A percentile compares a stretch with the other conserved stretches of the same genome.
Evolutionary conservation across 2,113 vertebrate species (phyloP).

Genomic region (Python bivittatus): DNA sequence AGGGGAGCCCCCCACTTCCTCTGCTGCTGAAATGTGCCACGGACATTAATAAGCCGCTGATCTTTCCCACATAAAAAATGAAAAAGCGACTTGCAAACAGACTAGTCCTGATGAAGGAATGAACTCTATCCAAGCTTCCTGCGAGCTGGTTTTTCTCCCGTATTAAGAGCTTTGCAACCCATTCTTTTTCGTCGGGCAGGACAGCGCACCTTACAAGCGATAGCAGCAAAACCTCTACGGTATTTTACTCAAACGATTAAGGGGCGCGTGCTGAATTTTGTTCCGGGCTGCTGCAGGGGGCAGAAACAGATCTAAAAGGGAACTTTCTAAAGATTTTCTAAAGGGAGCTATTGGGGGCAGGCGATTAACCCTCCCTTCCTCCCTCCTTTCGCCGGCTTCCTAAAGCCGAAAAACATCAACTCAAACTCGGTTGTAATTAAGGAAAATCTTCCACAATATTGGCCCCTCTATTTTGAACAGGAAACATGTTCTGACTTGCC

Average conservation of each 20-base stretch:
- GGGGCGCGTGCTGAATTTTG: background rate
- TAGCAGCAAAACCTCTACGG: background rate
- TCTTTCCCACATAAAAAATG: background rate
- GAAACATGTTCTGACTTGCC: constrained; percentile 64
- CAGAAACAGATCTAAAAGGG: background rate
- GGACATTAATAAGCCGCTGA: background rate
- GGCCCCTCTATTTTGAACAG: background rate
- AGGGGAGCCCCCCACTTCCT: background rate
- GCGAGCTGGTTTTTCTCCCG: background rate
- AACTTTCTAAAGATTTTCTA: no score
- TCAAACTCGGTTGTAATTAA: constrained; percentile 29
- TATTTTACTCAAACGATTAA: background rate
- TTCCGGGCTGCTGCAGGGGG: background rate
- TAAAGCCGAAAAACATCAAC: background rate
- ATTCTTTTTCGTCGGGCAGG: background rate
- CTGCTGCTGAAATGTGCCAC: background rate
- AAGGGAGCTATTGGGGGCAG: background rate
- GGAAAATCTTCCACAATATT: background rate
- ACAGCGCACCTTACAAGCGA: accelerated
- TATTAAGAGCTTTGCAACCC: background rate
- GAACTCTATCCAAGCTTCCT: background rate
- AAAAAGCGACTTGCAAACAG: background rate
- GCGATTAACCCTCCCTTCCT: background rate
- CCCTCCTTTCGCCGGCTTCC: constrained; percentile 5
- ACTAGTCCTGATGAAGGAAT: background rate